Conservation (phyloP, 2,888 invertebrate species). For the Rhopalosiphum nymphaeae region DNA sequence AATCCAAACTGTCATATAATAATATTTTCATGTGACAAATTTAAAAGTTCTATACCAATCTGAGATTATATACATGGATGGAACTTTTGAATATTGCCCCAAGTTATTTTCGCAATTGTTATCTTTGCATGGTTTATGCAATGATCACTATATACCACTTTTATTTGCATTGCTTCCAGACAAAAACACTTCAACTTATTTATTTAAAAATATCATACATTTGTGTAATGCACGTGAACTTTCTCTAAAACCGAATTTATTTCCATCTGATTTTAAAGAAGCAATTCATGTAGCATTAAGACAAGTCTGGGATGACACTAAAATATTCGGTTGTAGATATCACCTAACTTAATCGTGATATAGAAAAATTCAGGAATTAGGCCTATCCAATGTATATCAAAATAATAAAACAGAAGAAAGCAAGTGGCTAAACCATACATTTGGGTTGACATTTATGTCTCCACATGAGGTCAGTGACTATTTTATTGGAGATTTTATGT, state of each 20-base stretch:
- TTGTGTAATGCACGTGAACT: conserved; percentile 10
- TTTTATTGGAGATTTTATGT: background rate
- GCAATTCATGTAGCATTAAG: too few relatives aligned
- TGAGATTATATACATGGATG: too few relatives aligned
- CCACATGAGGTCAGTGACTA: background rate
- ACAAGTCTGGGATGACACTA: background rate
- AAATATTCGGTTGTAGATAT: background rate
- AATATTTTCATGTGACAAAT: too few relatives aligned
- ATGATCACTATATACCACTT: background rate
- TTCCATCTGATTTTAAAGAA: too few relatives aligned
- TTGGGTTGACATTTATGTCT: background rate
- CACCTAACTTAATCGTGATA: conserved; percentile 1
- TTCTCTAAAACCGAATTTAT: conserved; percentile 11
- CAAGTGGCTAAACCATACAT: background rate
- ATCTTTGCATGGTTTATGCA: too few relatives aligned
- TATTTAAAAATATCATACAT: background rate
- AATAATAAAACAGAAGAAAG: background rate
- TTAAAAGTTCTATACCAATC: too few relatives aligned
- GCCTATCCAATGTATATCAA: background rate
- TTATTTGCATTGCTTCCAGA: conserved; percentile 15
- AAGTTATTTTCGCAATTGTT: too few relatives aligned
- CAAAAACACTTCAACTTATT: background rate
- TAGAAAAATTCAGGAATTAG: background rate
- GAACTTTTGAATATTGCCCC: too few relatives aligned
- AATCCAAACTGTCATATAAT: too few relatives aligned